Evolutionary conservation across 2,113 vertebrate genomes (phyloP).

Genomic region (Quiscalus mexicanus): DNA sequence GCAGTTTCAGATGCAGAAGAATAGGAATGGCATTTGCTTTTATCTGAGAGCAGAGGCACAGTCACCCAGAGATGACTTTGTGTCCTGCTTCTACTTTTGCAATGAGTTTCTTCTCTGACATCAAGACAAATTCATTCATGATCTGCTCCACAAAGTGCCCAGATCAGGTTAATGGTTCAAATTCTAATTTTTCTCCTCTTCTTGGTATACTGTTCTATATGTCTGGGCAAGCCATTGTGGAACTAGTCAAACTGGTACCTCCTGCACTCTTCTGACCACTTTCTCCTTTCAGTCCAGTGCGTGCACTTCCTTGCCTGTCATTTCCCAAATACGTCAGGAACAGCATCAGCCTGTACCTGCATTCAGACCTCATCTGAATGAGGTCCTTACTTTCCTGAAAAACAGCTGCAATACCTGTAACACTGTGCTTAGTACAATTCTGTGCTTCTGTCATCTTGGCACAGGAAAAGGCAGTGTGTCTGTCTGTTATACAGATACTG

Average conservation of each 20-base stretch:
- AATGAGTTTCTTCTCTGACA: neutral
- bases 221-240: neutral
- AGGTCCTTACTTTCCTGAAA: neutral
- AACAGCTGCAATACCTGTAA: neutral
- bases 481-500: neutral
- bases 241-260: neutral
- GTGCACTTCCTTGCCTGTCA: neutral
- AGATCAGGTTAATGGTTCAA: neutral
- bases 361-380: neutral
- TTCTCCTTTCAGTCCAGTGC: neutral
- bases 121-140: neutral
- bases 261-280: neutral
- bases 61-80: neutral
- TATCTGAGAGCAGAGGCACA: neutral
- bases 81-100: neutral
- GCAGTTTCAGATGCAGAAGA: neutral
- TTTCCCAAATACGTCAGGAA: neutral
- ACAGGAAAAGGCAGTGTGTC: neutral
- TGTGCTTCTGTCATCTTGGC: neutral
- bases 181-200: neutral
- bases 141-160: neutral
- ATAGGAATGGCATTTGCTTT: neutral
- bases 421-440: neutral
- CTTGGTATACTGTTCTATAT: neutral
- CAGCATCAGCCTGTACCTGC: neutral